Evolutionary conservation across 2,888 invertebrate species (phyloP).

Genomic region (Molanna angustata): DNA sequence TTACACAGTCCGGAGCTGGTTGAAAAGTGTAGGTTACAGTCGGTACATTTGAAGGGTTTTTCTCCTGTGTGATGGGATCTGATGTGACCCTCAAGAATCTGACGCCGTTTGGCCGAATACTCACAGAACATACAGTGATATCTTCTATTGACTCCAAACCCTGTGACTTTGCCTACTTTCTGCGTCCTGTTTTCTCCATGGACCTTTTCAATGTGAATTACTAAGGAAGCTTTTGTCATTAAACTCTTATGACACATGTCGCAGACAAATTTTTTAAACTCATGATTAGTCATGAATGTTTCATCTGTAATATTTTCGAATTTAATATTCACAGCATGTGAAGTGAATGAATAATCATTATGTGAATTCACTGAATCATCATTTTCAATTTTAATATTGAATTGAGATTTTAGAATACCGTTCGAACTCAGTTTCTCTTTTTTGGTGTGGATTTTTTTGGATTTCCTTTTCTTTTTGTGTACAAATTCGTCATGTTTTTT

Average conservation of each 20-base stretch:
- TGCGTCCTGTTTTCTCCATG: background rate
- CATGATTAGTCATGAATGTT: too few species aligned
- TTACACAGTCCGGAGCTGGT: conserved; percentile 47
- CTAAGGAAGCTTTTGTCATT: background rate
- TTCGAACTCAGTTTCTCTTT: background rate
- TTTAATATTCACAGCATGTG: too few species aligned
- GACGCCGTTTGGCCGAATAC: conserved; percentile 49
- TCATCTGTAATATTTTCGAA: too few species aligned
- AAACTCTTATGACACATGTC: background rate
- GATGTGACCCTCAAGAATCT: conserved; percentile 50
- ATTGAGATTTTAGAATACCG: background rate
- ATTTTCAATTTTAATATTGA: background rate
- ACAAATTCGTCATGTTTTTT: too few species aligned
- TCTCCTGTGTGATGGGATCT: conserved; percentile 48
- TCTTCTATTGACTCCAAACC: conserved; percentile 42
- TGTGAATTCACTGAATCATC: too few species aligned
- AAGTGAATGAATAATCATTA: too few species aligned
- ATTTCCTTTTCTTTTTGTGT: too few species aligned
- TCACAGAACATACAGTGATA: conserved; percentile 49
- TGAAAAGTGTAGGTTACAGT: conserved; percentile 48
- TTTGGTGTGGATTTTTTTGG: background rate
- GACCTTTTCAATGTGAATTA: background rate
- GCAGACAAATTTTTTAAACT: background rate
- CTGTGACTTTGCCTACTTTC: conserved; percentile 35
- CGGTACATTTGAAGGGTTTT: conserved; percentile 45